Conservation (phyloP, 1,140 invertebrate genomes). For the Popillia japonica region DNA sequence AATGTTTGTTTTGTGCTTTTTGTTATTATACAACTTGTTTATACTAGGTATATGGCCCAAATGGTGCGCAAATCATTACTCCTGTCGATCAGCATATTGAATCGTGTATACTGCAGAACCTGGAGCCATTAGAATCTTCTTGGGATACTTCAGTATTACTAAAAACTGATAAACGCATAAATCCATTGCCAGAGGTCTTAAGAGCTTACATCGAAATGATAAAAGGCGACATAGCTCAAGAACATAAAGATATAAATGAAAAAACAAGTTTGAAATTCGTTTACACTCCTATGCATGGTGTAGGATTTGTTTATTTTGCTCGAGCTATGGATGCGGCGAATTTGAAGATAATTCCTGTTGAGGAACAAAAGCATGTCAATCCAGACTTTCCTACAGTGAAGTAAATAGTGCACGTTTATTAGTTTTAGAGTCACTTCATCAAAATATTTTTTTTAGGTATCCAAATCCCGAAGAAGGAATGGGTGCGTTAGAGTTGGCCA, state of each 20-base stretch:
- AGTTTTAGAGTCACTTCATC: slow-evolving; percentile 15
- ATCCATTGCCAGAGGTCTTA: slow-evolving; percentile 70
- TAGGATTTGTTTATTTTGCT: slow-evolving; percentile 84
- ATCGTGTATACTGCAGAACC: slow-evolving; percentile 77
- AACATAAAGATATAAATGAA: slow-evolving; percentile 67
- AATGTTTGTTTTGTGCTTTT: not conserved
- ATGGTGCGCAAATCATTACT: slow-evolving; percentile 94
- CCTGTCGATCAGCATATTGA: slow-evolving; percentile 93
- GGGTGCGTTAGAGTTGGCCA: slow-evolving; percentile 85
- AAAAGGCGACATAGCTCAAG: slow-evolving; percentile 62
- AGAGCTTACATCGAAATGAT: slow-evolving; percentile 72
- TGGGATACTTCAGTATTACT: slow-evolving; percentile 68
- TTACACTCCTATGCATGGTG: slow-evolving; percentile 98
- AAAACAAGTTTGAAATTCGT: slow-evolving; percentile 74
- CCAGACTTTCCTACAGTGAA: slow-evolving; percentile 97
- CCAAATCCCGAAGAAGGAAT: slow-evolving; percentile 99
- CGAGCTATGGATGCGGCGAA: slow-evolving; percentile 79
- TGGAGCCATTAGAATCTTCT: slow-evolving; percentile 73
- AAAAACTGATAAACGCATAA: slow-evolving; percentile 62
- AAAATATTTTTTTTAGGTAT: slow-evolving; percentile 65
- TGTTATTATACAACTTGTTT: not conserved
- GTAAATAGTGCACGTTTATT: slow-evolving; percentile 47
- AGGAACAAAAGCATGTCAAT: slow-evolving; percentile 87
- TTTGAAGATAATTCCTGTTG: slow-evolving; percentile 83
- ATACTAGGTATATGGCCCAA: slow-evolving; percentile 84